phyloP scores from a whole-genome alignment of 2,888 invertebrate species.

The Agapetus fuscipes region DNA sequence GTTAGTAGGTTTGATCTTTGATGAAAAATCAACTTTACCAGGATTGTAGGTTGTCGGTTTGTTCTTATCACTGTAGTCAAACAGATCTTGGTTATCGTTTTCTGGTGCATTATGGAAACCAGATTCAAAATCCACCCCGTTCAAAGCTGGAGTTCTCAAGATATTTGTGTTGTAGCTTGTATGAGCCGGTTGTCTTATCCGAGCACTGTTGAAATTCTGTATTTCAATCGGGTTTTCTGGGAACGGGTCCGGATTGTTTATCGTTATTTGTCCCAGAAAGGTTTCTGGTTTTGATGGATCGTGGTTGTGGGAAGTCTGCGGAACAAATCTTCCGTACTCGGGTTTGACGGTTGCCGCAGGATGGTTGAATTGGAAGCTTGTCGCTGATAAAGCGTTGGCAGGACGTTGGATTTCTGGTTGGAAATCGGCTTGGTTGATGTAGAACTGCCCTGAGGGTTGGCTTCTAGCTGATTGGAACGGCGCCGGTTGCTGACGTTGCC shows the following conservation, averaged over 20 bases:
- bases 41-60: slow-evolving; percentile 18
- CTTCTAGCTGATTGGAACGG: slow-evolving; percentile 43
- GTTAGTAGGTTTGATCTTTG: slow-evolving; percentile 14
- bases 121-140: slow-evolving; percentile 25
- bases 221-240: slow-evolving; percentile 20
- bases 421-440: slow-evolving; percentile 41
- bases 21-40: slow-evolving; percentile 8
- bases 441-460: slow-evolving; percentile 38
- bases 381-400: slow-evolving; percentile 32
- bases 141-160: slow-evolving; percentile 38
- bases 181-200: slow-evolving; percentile 17
- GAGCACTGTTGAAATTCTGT: slow-evolving; percentile 19
- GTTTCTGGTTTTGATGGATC: slow-evolving; percentile 53
- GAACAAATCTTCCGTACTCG: slow-evolving; percentile 43
- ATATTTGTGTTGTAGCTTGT: slow-evolving; percentile 37
- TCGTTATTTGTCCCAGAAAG: slow-evolving; percentile 52
- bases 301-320: slow-evolving; percentile 47
- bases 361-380: slow-evolving; percentile 39
- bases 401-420: slow-evolving; percentile 21
- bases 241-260: slow-evolving; percentile 47
- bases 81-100: slow-evolving; percentile 27
- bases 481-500: slow-evolving; percentile 33
- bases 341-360: slow-evolving; percentile 46
- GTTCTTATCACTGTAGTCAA: slow-evolving; percentile 24
- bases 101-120: slow-evolving; percentile 23